A percentile compares a stretch with the other conserved stretches of the same genome.
phyloP scores from a whole-genome alignment of 1,140 invertebrate species.

The Carcinoscorpius rotundicauda region DNA sequence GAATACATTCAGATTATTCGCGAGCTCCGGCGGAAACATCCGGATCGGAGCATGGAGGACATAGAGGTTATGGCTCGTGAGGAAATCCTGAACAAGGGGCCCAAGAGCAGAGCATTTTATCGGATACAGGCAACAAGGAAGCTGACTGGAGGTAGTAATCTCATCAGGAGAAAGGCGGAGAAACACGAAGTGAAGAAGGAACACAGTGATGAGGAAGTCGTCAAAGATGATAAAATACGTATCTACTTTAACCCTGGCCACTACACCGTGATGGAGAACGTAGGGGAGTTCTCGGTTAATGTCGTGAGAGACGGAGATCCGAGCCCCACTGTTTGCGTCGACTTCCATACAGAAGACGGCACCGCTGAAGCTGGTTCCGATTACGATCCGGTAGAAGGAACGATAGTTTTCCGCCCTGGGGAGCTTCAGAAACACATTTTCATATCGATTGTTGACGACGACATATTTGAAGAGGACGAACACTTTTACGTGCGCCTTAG shows the following conservation, averaged over 20 bases:
- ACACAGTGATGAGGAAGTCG: conserved; percentile 45
- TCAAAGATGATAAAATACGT: conserved; percentile 38
- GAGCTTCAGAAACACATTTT: conserved; percentile 65
- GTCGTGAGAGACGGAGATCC: conserved; percentile 56
- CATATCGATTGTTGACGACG: conserved; percentile 93
- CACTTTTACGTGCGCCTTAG: conserved; percentile 81
- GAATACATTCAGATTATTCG: conserved; percentile 86
- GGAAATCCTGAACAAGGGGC: conserved; percentile 79
- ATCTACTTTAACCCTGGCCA: conserved; percentile 92
- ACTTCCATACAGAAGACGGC: conserved; percentile 93
- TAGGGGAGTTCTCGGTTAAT: conserved; percentile 82
- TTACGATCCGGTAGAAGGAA: conserved; percentile 77
- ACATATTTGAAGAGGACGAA: conserved; percentile 98
- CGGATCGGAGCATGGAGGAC: conserved; percentile 66
- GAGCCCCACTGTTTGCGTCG: conserved; percentile 43
- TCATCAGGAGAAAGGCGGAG: conserved; percentile 67
- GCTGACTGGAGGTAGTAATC: conserved; percentile 86
- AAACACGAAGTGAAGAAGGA: conserved; percentile 49
- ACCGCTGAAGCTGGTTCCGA: conserved; percentile 90
- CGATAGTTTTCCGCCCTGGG: conserved; percentile 68
- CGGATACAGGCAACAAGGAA: conserved; percentile 88
- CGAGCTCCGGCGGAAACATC: conserved; percentile 76
- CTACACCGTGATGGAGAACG: conserved; percentile 97
- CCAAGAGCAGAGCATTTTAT: conserved; percentile 94
- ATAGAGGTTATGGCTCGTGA: conserved; percentile 92